Percentiles rank a stretch among this genome's conserved stretches.
Conservation (phyloP, 53 echinoderm and acorn worm genomes). For the Hippasteria phrygiana region DNA sequence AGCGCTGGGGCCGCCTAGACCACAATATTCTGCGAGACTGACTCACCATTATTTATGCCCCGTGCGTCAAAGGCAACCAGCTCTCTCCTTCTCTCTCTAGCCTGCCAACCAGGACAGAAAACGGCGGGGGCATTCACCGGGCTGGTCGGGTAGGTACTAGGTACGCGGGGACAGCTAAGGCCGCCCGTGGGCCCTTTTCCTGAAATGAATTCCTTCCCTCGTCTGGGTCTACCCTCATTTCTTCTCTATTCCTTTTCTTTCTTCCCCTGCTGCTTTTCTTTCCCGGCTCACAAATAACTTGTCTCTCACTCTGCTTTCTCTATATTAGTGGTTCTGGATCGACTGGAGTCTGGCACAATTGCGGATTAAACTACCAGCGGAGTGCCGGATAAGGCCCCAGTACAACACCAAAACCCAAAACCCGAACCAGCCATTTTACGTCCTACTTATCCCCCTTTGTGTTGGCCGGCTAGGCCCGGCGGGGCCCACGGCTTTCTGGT, state of each 20-base stretch:
- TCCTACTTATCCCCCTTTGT: conserved; percentile 50
- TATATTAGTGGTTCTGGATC: neutral
- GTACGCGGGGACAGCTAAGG: neutral
- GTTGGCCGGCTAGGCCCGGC: conserved; percentile 39
- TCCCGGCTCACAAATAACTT: conserved; percentile 52
- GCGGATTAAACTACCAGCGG: conserved; percentile 46
- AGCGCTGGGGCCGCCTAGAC: conserved; percentile 14
- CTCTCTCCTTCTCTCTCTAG: no score
- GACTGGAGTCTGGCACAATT: conserved; percentile 26
- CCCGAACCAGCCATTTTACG: conserved; percentile 27
- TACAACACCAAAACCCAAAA: neutral
- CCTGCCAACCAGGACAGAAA: conserved; percentile 11
- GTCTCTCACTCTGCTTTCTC: neutral
- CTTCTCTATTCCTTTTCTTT: neutral
- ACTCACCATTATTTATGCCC: conserved; percentile 59
- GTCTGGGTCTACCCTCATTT: conserved; percentile 37
- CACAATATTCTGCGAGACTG: conserved; percentile 40
- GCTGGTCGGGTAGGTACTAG: neutral
- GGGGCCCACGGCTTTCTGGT: conserved; percentile 26
- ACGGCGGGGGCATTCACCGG: conserved; percentile 61
- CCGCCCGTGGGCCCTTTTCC: conserved; percentile 53
- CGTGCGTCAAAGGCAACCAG: neutral
- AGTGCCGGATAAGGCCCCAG: neutral
- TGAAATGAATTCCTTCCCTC: conserved; percentile 57
- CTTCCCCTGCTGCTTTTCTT: conserved; percentile 47